phyloP scores from a whole-genome alignment of 1,140 invertebrate species.

The Drosophila equinoxialis region DNA sequence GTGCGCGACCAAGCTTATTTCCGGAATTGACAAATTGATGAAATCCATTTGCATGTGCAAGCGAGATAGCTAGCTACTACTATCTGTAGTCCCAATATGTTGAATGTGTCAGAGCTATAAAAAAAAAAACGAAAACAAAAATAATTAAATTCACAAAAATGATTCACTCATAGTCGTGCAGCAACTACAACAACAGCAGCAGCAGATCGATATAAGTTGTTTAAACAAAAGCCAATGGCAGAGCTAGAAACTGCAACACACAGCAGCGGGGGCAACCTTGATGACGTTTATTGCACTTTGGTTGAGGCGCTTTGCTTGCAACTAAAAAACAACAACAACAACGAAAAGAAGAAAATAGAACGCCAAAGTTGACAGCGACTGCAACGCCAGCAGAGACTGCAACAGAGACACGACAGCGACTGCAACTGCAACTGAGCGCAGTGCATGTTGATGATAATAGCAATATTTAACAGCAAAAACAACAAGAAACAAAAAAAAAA shows the following conservation, averaged over 20 bases:
- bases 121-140: constrained; percentile 22
- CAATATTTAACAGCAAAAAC: constrained; percentile 36
- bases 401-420: neutral
- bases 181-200: neutral
- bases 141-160: constrained; percentile 22
- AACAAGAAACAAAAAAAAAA: constrained; percentile 28
- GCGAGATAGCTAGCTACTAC: constrained; percentile 28
- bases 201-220: constrained; percentile 22
- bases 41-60: constrained; percentile 53
- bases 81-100: constrained; percentile 2
- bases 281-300: constrained; percentile 78
- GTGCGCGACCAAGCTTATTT: constrained; percentile 51
- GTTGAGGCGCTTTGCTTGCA: constrained; percentile 41
- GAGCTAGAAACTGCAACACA: constrained; percentile 29
- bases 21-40: constrained; percentile 63
- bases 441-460: constrained; percentile 42
- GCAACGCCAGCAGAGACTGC: constrained; percentile 20
- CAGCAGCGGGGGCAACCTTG: constrained; percentile 61
- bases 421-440: neutral
- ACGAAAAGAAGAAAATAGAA: constrained; percentile 42
- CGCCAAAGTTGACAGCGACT: constrained; percentile 54
- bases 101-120: constrained; percentile 3
- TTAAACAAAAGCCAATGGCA: constrained; percentile 20
- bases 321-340: constrained; percentile 18
- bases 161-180: constrained; percentile 41